Evolutionary conservation across 1,140 invertebrate genomes (phyloP), one percentile per base, ranked within the genome.

Genomic region (Choristoneura fumiferana): DNA sequence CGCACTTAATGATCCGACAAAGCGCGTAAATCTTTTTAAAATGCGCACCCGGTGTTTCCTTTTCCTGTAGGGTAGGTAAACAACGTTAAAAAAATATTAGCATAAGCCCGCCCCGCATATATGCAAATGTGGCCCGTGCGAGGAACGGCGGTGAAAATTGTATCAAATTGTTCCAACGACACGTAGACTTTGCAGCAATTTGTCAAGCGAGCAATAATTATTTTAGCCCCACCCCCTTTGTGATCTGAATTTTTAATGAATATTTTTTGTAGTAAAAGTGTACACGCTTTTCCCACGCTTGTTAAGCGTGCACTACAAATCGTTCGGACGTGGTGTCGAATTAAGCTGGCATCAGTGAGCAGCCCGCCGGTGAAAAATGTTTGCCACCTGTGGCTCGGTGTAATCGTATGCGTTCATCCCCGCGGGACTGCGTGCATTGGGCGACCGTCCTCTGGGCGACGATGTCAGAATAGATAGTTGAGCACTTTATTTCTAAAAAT

Each of bases 21-120:
- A 84, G 82, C 70, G 85, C 75, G 83, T 87, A 88, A 88, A 88
- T 88, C 85, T 88, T 89, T 87, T 87, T 84, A 84, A 80, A 86
- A 86, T 74, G 78, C 81, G 70, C 75, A 58, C 78, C 74, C 75
- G 57, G 73, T 85, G 81, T 78, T 84, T 81, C 81, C 84, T 84
- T 67, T 85, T 78, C 77, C 75, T 70, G 71, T 76, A 71, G 77
- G 77, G 78, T 68, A 69, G 38, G 69, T 71, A 81, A 82, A 84
- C 80, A 75, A 78, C 64, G 80, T 84, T 29, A 79, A 87, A 89
- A 87, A 87, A 84, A 89, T 84, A 86, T 89, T 87, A 78, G 82
- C 84, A 86, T 87, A 82, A 84, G 70, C 78, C 78, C 63, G 65
- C 74, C 76, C 73, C 65, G 77, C 76, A 80, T 73, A 76, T 85